Base-by-base conservation (phyloP, 2,888 invertebrate genomes). In the Gastrophysa polygoni region DNA sequence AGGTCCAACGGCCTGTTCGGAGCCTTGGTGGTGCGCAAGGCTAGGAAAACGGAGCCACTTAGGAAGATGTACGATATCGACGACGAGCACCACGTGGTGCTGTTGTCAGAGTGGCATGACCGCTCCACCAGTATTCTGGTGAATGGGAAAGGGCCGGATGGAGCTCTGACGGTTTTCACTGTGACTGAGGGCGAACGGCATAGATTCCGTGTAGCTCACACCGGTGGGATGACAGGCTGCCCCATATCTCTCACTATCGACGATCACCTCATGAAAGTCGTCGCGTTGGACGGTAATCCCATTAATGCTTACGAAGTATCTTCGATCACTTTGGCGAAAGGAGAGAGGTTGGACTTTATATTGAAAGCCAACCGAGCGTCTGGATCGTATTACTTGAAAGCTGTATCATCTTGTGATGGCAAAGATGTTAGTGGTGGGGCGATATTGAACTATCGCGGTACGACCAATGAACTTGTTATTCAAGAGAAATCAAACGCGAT, bases 311-410 rank as follows among this genome's bases (percentile, higher is more conserved):
- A 86, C 68, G 80, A 84, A 61, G 87, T 86, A 1, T 80, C 81
- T 46, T 84, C 86, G 4, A 82, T 91, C 43, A 84, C 83, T 55
- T 73, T 91, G 29, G 85, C 86, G 3, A 86, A 88, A 81, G 93
- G 92, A 2, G 93, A 93, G 78, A 84, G 92, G 55, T 86, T 88
- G 8, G 93, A 93, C 79, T 89, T 93, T 71, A 84, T 93, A 56
- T 71, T 93, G 58, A 85, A 86, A 57, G 87, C 91, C 10, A 85
- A 85, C 71, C 85, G 84, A 74, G 78, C 80, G 21, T 76, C 83
- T 1, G 84, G 84, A 14, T 82, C 83, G 2, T 91, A 91, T 74
- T 86, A 86, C 82, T 84, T 92, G 59, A 84, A 82, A 71, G 86
- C 86, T 16, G 85, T 85, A 0, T 83, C 85, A 17, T 82, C 82